phyloP scores from a whole-genome alignment of 2,113 vertebrate genomes.

The Amphiprion ocellaris region DNA sequence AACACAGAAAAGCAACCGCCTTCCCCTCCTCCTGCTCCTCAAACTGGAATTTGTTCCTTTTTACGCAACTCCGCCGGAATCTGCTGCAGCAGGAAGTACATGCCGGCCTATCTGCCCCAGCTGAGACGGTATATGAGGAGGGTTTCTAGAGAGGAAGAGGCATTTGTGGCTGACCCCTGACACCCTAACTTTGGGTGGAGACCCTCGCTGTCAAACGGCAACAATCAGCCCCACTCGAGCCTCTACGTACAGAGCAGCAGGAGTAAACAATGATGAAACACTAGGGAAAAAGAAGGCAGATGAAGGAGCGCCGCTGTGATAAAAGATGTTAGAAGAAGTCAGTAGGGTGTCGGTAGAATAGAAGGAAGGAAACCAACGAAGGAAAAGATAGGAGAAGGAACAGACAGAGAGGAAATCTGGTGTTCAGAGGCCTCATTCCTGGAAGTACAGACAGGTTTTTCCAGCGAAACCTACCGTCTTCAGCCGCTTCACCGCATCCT shows the following conservation, averaged over 20 bases:
- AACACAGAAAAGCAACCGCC: conserved; percentile 49
- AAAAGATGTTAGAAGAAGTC: conserved; percentile 13
- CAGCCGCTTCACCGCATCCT: conserved; percentile 97
- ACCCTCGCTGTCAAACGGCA: conserved; percentile 29
- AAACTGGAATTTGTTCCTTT: conserved; percentile 69
- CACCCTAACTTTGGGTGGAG: conserved; percentile 23
- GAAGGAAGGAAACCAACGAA: conserved; percentile 14
- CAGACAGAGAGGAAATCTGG: background rate
- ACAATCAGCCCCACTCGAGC: conserved; percentile 18
- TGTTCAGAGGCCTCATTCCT: conserved; percentile 29
- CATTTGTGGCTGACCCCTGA: background rate
- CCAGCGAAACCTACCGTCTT: conserved; percentile 92
- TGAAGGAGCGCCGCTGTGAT: background rate
- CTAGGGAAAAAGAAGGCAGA: conserved; percentile 13
- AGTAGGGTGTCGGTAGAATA: conserved; percentile 13
- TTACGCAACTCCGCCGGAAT: conserved; percentile 51
- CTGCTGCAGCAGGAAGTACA: conserved; percentile 60
- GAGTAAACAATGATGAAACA: conserved; percentile 22
- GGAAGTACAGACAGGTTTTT: conserved; percentile 21
- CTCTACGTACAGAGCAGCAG: background rate
- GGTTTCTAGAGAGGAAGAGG: conserved; percentile 2
- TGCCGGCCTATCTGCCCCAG: conserved; percentile 31
- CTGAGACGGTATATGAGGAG: background rate
- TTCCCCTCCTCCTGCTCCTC: conserved; percentile 27
- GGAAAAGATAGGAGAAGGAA: conserved; percentile 26